phyloP scores from a whole-genome alignment of 2,113 vertebrate genomes.

The Oenanthe melanoleuca region DNA sequence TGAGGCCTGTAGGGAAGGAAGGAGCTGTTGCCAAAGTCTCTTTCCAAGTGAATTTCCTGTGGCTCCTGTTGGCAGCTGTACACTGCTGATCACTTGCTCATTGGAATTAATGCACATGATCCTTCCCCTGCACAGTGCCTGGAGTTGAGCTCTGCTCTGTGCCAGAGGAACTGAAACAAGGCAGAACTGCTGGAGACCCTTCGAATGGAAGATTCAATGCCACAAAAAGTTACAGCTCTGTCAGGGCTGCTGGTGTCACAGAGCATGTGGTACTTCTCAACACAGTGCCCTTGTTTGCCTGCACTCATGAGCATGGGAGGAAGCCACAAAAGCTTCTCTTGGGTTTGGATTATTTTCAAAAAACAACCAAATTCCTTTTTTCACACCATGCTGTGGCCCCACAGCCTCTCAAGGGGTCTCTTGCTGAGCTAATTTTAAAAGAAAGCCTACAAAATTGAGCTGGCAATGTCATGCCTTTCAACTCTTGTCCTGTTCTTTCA shows the following conservation, averaged over 20 bases:
- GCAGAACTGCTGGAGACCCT: neutral
- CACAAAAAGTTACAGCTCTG: neutral
- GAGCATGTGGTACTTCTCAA: neutral
- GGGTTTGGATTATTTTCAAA: neutral
- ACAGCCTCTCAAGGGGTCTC: neutral
- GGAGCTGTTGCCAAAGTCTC: neutral
- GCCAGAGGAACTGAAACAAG: neutral
- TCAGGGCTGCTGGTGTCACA: neutral
- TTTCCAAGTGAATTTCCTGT: neutral
- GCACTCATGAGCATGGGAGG: neutral
- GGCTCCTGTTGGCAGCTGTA: neutral
- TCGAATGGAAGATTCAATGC: neutral
- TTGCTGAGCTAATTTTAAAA: neutral
- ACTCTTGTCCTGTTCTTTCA: neutral
- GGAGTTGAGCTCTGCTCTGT: neutral
- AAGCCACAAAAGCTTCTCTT: neutral
- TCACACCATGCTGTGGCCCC: neutral
- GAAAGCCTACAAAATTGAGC: neutral
- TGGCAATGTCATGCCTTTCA: neutral
- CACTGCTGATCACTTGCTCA: neutral
- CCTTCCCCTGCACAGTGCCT: neutral
- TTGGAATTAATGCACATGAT: neutral
- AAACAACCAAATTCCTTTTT: neutral
- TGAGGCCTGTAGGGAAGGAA: neutral
- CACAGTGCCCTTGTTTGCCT: neutral